These are phyloP conservation scores for Drosophila repletoides DNA, from an alignment of 1,140 invertebrate genomes.

Conservation along the genomic window DNA sequence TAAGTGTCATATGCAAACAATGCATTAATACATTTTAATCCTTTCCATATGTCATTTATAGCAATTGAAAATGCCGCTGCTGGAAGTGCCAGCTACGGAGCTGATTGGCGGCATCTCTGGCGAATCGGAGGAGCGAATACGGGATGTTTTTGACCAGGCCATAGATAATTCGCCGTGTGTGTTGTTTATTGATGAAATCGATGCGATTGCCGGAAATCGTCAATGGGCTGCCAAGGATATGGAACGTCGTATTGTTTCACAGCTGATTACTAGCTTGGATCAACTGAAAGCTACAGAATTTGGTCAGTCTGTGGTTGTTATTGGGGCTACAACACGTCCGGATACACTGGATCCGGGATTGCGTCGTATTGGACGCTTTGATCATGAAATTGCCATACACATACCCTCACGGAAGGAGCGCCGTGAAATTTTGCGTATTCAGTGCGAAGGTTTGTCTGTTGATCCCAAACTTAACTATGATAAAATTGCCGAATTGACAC, in stretches of 20 bases:
- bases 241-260: conserved; percentile 96
- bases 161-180: conserved; percentile 89
- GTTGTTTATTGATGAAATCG: conserved; percentile 97
- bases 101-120: conserved; percentile 97
- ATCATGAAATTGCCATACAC: conserved; percentile 96
- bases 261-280: conserved; percentile 94
- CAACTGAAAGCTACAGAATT: conserved; percentile 86
- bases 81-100: conserved; percentile 95
- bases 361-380: conserved; percentile 94
- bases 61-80: conserved; percentile 88
- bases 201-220: conserved; percentile 93
- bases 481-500: conserved; percentile 91
- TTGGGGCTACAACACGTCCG: conserved; percentile 97
- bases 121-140: conserved; percentile 96
- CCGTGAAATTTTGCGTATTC: conserved; percentile 88
- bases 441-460: conserved; percentile 88
- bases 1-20: conserved; percentile 82
- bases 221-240: conserved; percentile 96
- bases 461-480: conserved; percentile 87
- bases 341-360: conserved; percentile 97
- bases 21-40: neutral
- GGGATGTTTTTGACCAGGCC: conserved; percentile 95
- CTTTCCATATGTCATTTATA: conserved; percentile 62
- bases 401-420: conserved; percentile 94
- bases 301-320: conserved; percentile 90